These are phyloP conservation scores for Scaptomyza cyrtandrae DNA, from an alignment of 2,888 invertebrate species.

Conservation along the genomic window DNA sequence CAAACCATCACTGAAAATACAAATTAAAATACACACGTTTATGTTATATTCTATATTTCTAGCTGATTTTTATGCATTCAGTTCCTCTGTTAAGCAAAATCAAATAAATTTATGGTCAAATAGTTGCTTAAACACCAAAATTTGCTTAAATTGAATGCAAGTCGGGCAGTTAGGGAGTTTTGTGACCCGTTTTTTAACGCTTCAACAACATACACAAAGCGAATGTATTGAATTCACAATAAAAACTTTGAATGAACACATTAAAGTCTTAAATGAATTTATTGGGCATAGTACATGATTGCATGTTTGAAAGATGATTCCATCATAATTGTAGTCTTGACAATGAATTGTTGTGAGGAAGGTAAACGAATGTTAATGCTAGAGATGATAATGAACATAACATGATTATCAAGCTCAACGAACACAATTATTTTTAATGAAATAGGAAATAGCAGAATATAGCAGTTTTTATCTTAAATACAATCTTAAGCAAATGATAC, in stretches of 20 bases:
- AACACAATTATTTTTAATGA: neutral
- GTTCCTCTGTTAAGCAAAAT: neutral
- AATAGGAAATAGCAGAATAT: too few relatives aligned
- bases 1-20: constrained; percentile 6
- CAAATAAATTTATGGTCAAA: constrained; percentile 29
- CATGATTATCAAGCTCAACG: neutral
- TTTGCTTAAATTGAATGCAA: constrained; percentile 20
- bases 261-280: constrained; percentile 37
- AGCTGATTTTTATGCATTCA: constrained; percentile 2
- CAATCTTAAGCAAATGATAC: neutral
- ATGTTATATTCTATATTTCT: constrained; percentile 2
- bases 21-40: constrained; percentile 12
- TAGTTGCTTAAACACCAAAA: constrained; percentile 25
- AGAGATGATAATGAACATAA: neutral
- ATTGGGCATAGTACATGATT: constrained; percentile 17
- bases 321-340: constrained; percentile 8
- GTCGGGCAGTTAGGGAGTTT: neutral
- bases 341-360: constrained; percentile 21
- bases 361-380: neutral
- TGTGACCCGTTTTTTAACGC: constrained; percentile 32
- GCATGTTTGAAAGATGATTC: constrained; percentile 3
- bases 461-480: neutral
- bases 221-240: constrained; percentile 28
- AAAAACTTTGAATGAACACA: constrained; percentile 53
- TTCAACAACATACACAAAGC: constrained; percentile 20